Conservation (phyloP, 2,888 invertebrate genomes). For the Frankliniella intonsa region DNA sequence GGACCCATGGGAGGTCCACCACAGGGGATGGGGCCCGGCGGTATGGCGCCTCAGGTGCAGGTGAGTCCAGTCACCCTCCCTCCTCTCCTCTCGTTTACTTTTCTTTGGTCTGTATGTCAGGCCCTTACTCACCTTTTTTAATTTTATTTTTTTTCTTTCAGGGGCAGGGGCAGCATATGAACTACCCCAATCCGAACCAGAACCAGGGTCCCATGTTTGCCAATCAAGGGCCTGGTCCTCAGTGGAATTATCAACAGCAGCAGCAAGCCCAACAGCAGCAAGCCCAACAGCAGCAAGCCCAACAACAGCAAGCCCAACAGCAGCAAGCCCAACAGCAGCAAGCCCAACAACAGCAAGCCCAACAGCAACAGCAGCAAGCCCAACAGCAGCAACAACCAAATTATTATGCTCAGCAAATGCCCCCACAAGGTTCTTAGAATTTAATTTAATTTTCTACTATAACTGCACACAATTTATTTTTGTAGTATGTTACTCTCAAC, state of each 20-base stretch:
- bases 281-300: constrained; percentile 48
- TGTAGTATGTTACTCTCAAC: not conserved
- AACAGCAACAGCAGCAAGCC: constrained; percentile 48
- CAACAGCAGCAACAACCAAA: constrained; percentile 44
- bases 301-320: constrained; percentile 46
- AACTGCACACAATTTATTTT: not conserved
- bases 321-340: constrained; percentile 40
- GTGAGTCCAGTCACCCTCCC: constrained; percentile 38
- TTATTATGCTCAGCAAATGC: constrained; percentile 44
- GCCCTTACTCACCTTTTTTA: not conserved
- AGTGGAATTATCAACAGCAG: constrained; percentile 45
- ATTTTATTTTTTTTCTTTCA: not conserved
- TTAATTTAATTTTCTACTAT: not conserved
- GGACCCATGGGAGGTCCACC: constrained; percentile 41
- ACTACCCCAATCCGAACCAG: constrained; percentile 43
- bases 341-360: constrained; percentile 38
- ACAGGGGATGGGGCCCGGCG: constrained; percentile 43
- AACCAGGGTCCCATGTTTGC: constrained; percentile 35
- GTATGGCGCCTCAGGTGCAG: constrained; percentile 41
- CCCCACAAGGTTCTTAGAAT: constrained; percentile 38
- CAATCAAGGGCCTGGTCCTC: constrained; percentile 37
- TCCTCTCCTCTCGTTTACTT: not conserved
- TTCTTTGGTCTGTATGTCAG: not conserved
- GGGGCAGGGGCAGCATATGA: constrained; percentile 43
- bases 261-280: constrained; percentile 48